These are phyloP conservation scores for Emydocephalus ijimae DNA, from an alignment of 2,113 vertebrate genomes.

Conservation along the genomic window DNA sequence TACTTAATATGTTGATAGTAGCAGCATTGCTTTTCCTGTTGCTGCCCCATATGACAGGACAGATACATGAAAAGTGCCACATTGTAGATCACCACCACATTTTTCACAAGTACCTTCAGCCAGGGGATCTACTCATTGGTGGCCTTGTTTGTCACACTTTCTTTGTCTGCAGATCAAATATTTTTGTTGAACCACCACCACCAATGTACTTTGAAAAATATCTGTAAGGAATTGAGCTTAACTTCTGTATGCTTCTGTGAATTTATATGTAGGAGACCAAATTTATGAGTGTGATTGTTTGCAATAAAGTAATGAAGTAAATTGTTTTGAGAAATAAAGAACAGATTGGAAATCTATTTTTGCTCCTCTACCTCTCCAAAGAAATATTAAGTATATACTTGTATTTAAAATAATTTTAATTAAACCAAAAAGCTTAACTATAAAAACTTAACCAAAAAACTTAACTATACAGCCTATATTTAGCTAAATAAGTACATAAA, in stretches of 20 bases:
- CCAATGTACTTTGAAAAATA: neutral
- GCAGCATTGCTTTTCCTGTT: neutral
- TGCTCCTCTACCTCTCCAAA: neutral
- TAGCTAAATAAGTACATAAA: neutral
- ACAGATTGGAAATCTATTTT: neutral
- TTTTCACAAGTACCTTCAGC: neutral
- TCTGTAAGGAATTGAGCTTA: neutral
- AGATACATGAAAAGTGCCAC: neutral
- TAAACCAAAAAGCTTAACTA: neutral
- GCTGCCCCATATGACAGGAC: neutral
- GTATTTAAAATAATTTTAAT: neutral
- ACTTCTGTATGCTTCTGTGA: neutral
- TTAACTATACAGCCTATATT: neutral
- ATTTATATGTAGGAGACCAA: neutral
- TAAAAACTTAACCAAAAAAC: too few species aligned
- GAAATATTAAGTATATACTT: neutral
- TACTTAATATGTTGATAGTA: neutral
- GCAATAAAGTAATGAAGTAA: neutral
- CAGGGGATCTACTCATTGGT: neutral
- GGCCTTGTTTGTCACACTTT: neutral
- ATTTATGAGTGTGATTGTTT: neutral
- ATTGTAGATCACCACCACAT: neutral
- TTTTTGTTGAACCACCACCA: neutral
- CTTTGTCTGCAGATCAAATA: neutral
- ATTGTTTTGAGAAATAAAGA: neutral